Evolutionary conservation across 2,797 vertebrate species (phyloP).

Genomic region (Hydrocynus forskahlii): DNA sequence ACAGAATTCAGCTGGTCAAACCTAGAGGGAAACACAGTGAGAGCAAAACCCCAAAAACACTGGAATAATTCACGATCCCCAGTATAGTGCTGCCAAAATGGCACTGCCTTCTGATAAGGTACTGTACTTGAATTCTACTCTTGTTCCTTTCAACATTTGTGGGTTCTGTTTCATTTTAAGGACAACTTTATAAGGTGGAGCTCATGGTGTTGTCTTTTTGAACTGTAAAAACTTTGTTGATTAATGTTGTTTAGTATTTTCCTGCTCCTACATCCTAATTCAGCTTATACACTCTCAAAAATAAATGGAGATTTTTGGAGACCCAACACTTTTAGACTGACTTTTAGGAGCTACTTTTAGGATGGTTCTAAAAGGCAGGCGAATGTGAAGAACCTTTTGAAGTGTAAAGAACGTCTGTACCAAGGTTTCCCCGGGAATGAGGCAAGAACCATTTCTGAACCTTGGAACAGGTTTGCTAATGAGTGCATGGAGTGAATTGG

Average conservation of each 20-base stretch:
- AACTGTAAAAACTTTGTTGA: no score
- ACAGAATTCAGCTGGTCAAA: constrained; percentile 19
- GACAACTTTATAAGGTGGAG: neutral
- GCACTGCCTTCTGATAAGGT: constrained; percentile 47
- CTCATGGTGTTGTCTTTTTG: neutral
- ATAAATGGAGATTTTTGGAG: no score
- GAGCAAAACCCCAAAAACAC: neutral
- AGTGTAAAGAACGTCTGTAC: neutral
- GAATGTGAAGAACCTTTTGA: neutral
- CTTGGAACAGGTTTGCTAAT: neutral
- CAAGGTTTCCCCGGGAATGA: neutral
- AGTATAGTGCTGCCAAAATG: constrained; percentile 16
- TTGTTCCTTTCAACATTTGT: neutral
- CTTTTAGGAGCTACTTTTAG: no score
- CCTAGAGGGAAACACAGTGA: constrained; percentile 19
- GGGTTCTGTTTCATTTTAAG: neutral
- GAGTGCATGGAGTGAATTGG: neutral
- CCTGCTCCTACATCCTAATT: no score
- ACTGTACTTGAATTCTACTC: constrained; percentile 1
- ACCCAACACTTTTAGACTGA: no score
- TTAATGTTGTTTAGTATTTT: no score
- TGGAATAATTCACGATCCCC: neutral
- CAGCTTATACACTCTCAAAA: no score
- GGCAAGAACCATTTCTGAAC: neutral
- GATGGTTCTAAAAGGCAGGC: no score